A percentile compares a stretch with the other conserved stretches of the same genome.
Conservation (phyloP, 2,888 invertebrate species). For the Timema cristinae region DNA sequence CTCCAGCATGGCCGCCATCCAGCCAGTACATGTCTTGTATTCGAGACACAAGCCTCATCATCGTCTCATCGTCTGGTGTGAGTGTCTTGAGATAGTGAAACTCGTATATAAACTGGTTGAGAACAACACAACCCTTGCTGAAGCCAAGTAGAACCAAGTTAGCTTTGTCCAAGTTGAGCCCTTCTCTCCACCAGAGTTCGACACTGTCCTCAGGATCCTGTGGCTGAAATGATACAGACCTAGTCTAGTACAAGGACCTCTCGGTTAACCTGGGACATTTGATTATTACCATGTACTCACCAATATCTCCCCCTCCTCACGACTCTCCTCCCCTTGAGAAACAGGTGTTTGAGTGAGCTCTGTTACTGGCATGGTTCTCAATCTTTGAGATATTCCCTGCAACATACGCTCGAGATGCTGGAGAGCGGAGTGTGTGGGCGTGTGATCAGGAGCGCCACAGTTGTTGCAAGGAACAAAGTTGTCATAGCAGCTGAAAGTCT, state of each 20-base stretch:
- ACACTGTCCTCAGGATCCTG: neutral
- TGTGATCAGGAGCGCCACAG: constrained; percentile 77
- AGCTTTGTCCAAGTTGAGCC: constrained; percentile 55
- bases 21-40: constrained; percentile 82
- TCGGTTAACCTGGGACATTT: neutral
- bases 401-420: constrained; percentile 63
- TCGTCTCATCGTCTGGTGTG: constrained; percentile 59
- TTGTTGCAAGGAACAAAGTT: constrained; percentile 82
- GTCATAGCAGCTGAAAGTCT: constrained; percentile 81
- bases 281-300: neutral
- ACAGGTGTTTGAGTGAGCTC: constrained; percentile 16
- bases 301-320: constrained; percentile 13
- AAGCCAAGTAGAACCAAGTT: constrained; percentile 69
- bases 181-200: constrained; percentile 56
- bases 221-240: neutral
- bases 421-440: constrained; percentile 66
- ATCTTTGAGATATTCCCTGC: constrained; percentile 37
- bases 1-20: constrained; percentile 87
- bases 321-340: constrained; percentile 12
- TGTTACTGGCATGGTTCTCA: constrained; percentile 29
- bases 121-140: constrained; percentile 90
- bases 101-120: constrained; percentile 87
- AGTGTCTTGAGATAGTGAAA: constrained; percentile 69
- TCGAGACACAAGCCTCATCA: constrained; percentile 59
- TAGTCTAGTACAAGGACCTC: neutral